A percentile compares a stretch with the other conserved stretches of the same genome.
Conservation (phyloP, 2,113 vertebrate species). For the Gymnobelideus leadbeateri region DNA sequence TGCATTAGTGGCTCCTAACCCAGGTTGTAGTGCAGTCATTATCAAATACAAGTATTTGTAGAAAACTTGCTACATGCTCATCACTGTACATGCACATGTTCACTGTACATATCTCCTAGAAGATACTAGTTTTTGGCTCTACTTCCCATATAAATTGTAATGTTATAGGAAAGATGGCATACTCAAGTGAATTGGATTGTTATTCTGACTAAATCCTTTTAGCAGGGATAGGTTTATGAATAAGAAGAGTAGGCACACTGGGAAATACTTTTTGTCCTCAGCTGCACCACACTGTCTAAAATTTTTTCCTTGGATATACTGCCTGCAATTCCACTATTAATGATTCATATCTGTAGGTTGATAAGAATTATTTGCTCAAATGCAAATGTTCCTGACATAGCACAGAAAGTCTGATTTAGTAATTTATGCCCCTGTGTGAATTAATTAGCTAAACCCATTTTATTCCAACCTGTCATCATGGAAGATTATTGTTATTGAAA, state of each 20-base stretch:
- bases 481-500: background rate
- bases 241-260: background rate
- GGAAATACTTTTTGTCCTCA: background rate
- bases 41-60: background rate
- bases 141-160: background rate
- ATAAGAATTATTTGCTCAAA: background rate
- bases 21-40: background rate
- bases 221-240: background rate
- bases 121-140: background rate
- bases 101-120: background rate
- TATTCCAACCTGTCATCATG: background rate
- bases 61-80: background rate
- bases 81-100: background rate
- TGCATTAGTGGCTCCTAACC: background rate
- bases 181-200: background rate
- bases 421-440: background rate
- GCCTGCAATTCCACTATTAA: background rate
- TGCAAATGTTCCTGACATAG: background rate
- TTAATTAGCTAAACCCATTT: background rate
- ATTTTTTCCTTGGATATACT: background rate
- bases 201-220: background rate
- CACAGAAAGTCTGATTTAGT: background rate
- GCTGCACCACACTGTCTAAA: background rate
- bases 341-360: background rate
- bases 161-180: background rate